Evolutionary conservation across 2,113 vertebrate genomes (phyloP), one percentile per base, ranked within the genome.

Genomic region (Notarius lentiginosus): DNA sequence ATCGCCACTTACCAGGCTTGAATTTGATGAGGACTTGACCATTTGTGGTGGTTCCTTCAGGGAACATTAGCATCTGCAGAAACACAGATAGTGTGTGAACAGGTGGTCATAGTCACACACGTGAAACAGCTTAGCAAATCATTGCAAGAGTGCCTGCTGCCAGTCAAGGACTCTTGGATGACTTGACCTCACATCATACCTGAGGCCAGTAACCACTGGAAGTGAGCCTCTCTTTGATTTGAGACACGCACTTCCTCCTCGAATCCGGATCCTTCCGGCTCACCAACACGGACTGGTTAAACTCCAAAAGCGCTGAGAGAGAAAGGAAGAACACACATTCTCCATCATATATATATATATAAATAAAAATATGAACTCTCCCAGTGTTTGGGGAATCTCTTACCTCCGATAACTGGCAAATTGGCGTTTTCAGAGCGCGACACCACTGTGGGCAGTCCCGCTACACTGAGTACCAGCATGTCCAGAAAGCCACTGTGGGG

Each of bases 1-100:
- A 14, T 0, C 6, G 1, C 9, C 60, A 83, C 92, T 93, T 90
- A 97, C 97, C 97, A 12, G 95, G 96, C 88, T 98, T 98, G 91
- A 97, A 98, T 89, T 96, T 97, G 88, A 98, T 94, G 83, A 98
- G 93, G 75, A 92, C 92, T 56, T 85, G 91, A 84, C 97, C 97
- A 49, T 97, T 98, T 2, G 96, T 97, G 1, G 96, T 97, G 79
- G 97, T 98, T 77, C 97, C 97, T 85, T 98, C 97, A 0, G 97
- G 96, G 89, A 96, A 98, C 91, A 98, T 96, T 18, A 97, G 93
- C 92, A 97, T 96, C 97, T 98, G 88, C 24, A 68, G 20, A 72
- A 6, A 80, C 72, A 86, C 61, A 86, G 24, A 60, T 1, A 70
- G 8, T 66, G 65, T 72, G 7, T 63, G 22, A 61, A 77, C 72